phyloP scores from a whole-genome alignment of 1,140 invertebrate genomes.

The Sycophaga agraensis region DNA sequence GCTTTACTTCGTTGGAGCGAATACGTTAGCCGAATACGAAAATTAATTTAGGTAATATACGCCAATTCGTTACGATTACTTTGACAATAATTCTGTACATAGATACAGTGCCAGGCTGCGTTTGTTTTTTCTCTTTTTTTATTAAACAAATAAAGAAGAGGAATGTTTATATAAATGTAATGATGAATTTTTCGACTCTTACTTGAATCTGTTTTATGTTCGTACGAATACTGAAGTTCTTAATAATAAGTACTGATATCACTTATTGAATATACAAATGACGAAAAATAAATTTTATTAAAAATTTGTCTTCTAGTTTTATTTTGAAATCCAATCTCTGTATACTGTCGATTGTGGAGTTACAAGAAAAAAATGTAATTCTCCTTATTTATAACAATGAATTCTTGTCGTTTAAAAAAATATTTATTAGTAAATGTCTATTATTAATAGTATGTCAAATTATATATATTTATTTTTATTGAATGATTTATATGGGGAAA shows the following conservation, averaged over 20 bases:
- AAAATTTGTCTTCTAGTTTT: not conserved
- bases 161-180: slow-evolving; percentile 19
- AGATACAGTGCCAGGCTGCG: slow-evolving; percentile 20
- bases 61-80: slow-evolving; percentile 21
- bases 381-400: too few species aligned
- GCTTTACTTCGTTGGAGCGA: not conserved
- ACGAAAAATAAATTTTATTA: slow-evolving; percentile 25
- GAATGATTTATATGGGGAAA: too few species aligned
- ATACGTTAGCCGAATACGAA: not conserved
- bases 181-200: slow-evolving; percentile 19
- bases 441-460: too few species aligned
- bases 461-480: too few species aligned
- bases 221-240: slow-evolving; percentile 12
- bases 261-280: slow-evolving; percentile 20
- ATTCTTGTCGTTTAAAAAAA: too few species aligned
- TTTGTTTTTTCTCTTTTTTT: slow-evolving; percentile 16
- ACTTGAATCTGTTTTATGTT: slow-evolving; percentile 19
- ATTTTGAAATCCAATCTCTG: not conserved
- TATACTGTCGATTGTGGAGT: too few species aligned
- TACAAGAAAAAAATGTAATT: too few species aligned
- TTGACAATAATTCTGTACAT: slow-evolving; percentile 24
- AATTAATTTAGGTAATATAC: slow-evolving; percentile 8
- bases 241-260: slow-evolving; percentile 17
- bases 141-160: slow-evolving; percentile 5
- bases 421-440: too few species aligned